These are phyloP conservation scores for Sus scrofa DNA, from an alignment of 2,113 vertebrate species.

Conservation along the genomic window T2T-Sscrofa CM000812.6:79780001-79780500, in stretches of 20 bases:
- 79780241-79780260: neutral
- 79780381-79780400: neutral
- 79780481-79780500: neutral
- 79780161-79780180: slow-evolving; percentile 61
- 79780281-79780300: neutral
- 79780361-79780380: neutral
- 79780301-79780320: neutral
- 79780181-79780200: slow-evolving; percentile 81
- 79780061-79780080: slow-evolving; percentile 95
- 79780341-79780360: neutral
- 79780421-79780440: neutral
- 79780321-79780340: neutral
- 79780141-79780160: neutral
- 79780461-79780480: neutral
- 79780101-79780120: slow-evolving; percentile 95
- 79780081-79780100: slow-evolving; percentile 94
- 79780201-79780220: slow-evolving; percentile 73
- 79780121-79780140: slow-evolving; percentile 93
- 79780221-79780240: neutral
- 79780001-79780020: neutral
- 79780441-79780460: neutral
- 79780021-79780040: slow-evolving; percentile 92
- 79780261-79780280: neutral
- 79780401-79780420: neutral
- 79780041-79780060: slow-evolving; percentile 91